phyloP scores from a whole-genome alignment of 1,140 invertebrate genomes.

The Dreissena rostriformis region DNA sequence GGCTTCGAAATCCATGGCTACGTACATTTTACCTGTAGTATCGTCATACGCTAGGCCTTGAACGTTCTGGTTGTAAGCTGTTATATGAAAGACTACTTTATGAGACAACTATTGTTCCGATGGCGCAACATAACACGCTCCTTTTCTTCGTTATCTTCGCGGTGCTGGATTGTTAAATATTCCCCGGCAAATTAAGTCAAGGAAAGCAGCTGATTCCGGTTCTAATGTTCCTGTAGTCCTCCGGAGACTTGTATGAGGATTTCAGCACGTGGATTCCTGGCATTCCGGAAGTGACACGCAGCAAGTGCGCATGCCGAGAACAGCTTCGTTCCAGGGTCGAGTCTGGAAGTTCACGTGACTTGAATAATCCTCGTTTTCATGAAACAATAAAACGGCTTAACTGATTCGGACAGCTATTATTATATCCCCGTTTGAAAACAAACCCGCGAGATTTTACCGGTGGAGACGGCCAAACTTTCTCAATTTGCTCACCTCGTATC shows the following conservation, averaged over 20 bases:
- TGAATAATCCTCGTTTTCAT: conserved; percentile 33
- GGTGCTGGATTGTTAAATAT: conserved; percentile 39
- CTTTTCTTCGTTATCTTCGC: conserved; percentile 40
- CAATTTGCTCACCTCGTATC: too few relatives aligned
- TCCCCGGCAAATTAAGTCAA: conserved; percentile 45
- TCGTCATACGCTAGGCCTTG: conserved; percentile 43
- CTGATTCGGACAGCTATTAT: conserved; percentile 31
- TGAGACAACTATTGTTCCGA: conserved; percentile 30
- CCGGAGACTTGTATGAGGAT: conserved; percentile 4
- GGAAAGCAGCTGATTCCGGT: conserved; percentile 32
- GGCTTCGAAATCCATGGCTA: conserved; percentile 43
- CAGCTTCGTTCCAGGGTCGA: conserved; percentile 34
- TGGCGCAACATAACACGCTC: conserved; percentile 26
- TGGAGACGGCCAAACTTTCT: conserved; percentile 42
- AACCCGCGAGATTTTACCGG: neutral
- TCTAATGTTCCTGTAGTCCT: conserved; percentile 22
- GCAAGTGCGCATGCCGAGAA: conserved; percentile 27
- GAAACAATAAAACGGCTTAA: conserved; percentile 36
- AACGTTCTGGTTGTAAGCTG: conserved; percentile 38
- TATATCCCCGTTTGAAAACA: conserved; percentile 25
- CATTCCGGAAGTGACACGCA: conserved; percentile 38
- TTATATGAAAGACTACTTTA: conserved; percentile 29
- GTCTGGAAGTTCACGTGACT: conserved; percentile 31
- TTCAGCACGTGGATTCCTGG: conserved; percentile 41
- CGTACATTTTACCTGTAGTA: conserved; percentile 33